Evolutionary conservation across 2,113 vertebrate genomes (phyloP).

Genomic region (Salminus brasiliensis): DNA sequence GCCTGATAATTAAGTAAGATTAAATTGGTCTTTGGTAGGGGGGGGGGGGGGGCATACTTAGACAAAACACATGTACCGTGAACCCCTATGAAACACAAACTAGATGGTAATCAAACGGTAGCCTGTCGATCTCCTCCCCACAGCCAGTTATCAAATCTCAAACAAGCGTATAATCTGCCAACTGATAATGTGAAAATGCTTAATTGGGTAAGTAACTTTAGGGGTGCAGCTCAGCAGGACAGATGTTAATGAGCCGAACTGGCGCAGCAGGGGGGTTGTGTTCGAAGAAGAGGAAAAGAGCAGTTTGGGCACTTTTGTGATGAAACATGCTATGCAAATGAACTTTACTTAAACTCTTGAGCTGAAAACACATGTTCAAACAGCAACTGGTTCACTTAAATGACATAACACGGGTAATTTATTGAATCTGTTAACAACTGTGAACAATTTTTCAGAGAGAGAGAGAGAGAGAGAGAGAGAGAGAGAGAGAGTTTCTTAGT

Average conservation of each 20-base stretch:
- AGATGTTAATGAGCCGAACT: constrained; percentile 55
- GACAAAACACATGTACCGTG: background rate
- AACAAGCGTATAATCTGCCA: constrained; percentile 40
- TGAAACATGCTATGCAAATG: background rate
- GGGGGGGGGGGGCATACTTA: background rate
- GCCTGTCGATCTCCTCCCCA: constrained; percentile 45
- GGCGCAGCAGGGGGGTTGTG: constrained; percentile 26
- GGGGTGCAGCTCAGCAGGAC: constrained; percentile 58
- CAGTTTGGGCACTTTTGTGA: background rate
- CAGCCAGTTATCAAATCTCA: constrained; percentile 26
- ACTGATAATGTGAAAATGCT: constrained; percentile 48
- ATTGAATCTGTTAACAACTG: background rate
- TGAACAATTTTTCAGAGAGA: too few relatives aligned
- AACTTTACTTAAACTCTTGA: background rate
- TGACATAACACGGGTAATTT: background rate
- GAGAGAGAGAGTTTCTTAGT: too few relatives aligned
- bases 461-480: too few relatives aligned
- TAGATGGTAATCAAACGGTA: background rate
- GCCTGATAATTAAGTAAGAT: background rate
- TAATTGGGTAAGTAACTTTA: constrained; percentile 57
- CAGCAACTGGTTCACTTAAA: background rate
- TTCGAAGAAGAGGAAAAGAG: background rate
- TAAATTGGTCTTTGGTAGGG: background rate
- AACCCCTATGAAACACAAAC: constrained; percentile 40
- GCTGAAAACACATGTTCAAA: background rate